Evolutionary conservation across 2,113 vertebrate species (phyloP).

Genomic region (Calyptomena viridis): DNA sequence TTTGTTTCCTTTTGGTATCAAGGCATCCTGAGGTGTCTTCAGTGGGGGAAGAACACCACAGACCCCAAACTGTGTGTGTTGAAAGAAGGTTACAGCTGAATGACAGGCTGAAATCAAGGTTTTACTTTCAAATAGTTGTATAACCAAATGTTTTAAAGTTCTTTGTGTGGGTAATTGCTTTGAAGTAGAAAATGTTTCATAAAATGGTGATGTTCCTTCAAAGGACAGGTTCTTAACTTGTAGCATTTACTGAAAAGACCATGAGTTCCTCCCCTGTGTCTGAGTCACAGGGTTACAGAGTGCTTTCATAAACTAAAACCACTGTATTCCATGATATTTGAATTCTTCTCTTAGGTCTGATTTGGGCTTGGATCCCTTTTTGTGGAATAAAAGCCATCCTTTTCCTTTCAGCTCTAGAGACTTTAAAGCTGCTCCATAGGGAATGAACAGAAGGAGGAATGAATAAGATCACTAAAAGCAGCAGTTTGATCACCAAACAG

Average conservation of each 20-base stretch:
- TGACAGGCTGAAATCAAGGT: background rate
- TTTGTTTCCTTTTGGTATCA: background rate
- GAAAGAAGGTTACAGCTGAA: background rate
- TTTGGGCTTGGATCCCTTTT: background rate
- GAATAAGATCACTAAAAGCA: background rate
- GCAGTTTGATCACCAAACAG: background rate
- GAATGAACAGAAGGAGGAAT: background rate
- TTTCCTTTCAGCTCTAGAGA: background rate
- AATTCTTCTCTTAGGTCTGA: background rate
- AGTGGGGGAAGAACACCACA: background rate
- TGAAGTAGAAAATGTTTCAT: background rate
- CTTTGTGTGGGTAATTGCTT: background rate
- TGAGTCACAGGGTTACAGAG: background rate
- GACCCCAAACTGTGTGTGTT: background rate
- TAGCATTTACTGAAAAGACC: background rate
- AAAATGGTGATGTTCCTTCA: background rate
- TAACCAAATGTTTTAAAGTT: background rate
- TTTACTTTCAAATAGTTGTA: background rate
- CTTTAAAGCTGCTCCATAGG: background rate
- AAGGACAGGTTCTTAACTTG: background rate
- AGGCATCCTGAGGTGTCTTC: background rate
- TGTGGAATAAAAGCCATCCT: background rate
- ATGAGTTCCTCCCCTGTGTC: background rate
- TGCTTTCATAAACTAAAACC: background rate
- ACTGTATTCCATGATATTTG: background rate